Conservation (phyloP, 2,888 invertebrate species). For the Eretmocerus hayati region DNA sequence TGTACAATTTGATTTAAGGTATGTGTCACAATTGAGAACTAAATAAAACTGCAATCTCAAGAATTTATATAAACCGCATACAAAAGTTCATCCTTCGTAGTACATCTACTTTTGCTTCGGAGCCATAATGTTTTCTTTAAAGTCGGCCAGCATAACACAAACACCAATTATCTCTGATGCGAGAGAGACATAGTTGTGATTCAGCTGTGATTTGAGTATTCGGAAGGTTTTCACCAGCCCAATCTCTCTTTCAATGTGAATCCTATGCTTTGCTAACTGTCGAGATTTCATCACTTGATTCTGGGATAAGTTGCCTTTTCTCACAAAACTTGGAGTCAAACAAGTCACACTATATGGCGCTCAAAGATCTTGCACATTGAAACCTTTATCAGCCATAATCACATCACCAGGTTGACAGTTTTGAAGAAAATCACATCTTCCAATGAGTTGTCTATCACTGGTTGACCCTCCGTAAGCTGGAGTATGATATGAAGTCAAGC, state of each 20-base stretch:
- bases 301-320: not conserved
- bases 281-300: not conserved
- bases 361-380: slow-evolving; percentile 27
- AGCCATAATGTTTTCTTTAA: not conserved
- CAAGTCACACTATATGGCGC: slow-evolving; percentile 7
- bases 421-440: slow-evolving; percentile 13
- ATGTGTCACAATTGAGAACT: too few relatives aligned
- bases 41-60: too few relatives aligned
- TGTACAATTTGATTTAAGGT: too few relatives aligned
- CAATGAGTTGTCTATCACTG: slow-evolving; percentile 2
- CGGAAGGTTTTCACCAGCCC: not conserved
- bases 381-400: slow-evolving; percentile 27
- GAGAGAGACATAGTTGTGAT: not conserved
- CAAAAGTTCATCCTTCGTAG: too few relatives aligned
- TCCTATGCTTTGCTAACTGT: not conserved
- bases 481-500: not conserved
- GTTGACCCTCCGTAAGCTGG: not conserved
- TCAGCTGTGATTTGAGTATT: not conserved
- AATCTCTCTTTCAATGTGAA: not conserved
- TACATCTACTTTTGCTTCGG: too few relatives aligned
- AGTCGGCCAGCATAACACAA: not conserved
- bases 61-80: too few relatives aligned
- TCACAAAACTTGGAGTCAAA: not conserved
- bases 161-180: not conserved
- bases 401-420: slow-evolving; percentile 22